Evolutionary conservation across 1,140 invertebrate genomes (phyloP), one percentile per base, ranked within the genome.

Genomic region (Euwallacea similis): DNA sequence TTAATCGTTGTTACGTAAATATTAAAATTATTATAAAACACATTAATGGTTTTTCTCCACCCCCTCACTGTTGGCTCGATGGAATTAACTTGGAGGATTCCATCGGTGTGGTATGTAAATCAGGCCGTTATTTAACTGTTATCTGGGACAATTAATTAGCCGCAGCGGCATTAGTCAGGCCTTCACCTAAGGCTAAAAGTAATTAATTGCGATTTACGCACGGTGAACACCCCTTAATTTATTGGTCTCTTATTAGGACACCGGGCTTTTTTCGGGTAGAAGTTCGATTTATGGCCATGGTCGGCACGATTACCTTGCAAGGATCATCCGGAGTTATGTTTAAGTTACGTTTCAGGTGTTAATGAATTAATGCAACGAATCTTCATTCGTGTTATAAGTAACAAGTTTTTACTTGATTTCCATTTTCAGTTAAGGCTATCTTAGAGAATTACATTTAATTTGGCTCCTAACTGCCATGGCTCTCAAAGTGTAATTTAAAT

Each of bases 1-100:
- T 69, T 69, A 76, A 79, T 78, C 75, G 76, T 80, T 81, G 78
- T 81, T 80, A 79, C 76, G 77, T 79, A 77, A 79, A 80, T 79
- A 77, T 77, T 78, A 77, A 78, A 75, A 72, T 72, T 68, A 59
- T 56, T 67, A 75, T 44, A 70, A 69, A 66, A 43, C 7, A 13
- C 16, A 13, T 56, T 11, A 56, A 15, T 56, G 54, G 54, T 56
- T 56, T 56, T 33, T 33, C 21, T 33, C 4, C 21, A 4, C 21
- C 1, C 21, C 21, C 21, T 33, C 21, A 33, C 21, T 33, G 1
- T 33, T 33, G 21, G 21, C 21, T 4, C 21, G 4, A 33, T 33
- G 21, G 21, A 33, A 33, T 33, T 33, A 50, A 6, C 6, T 50
- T 50, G 6, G 13, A 15, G 59, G 9, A 61, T 61, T 61, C 59